Evolutionary conservation across 2,888 invertebrate species (phyloP).

Genomic region (Heliconius charithonia): DNA sequence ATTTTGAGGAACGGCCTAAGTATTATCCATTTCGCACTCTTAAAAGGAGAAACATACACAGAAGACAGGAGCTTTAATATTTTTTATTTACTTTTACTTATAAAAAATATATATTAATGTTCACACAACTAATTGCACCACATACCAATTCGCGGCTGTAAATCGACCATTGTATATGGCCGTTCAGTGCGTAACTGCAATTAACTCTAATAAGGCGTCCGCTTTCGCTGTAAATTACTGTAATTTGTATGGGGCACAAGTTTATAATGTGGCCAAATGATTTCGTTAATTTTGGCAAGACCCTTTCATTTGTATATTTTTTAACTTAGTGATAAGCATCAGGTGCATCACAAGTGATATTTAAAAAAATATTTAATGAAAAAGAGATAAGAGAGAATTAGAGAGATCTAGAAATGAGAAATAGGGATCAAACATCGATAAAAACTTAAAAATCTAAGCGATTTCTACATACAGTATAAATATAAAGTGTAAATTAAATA

Average conservation of each 20-base stretch:
- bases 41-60: too few relatives aligned
- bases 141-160: slow-evolving; percentile 11
- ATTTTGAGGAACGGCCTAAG: too few relatives aligned
- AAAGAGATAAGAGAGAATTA: too few relatives aligned
- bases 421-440: too few relatives aligned
- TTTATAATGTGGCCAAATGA: not conserved
- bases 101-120: not conserved
- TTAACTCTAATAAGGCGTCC: slow-evolving; percentile 58
- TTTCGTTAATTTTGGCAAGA: not conserved
- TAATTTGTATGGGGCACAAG: slow-evolving; percentile 28
- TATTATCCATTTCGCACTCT: too few relatives aligned
- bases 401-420: too few relatives aligned
- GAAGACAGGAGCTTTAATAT: too few relatives aligned
- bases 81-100: not conserved
- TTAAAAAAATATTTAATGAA: not conserved
- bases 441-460: not conserved
- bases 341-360: not conserved
- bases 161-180: slow-evolving; percentile 35
- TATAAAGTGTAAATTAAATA: too few relatives aligned
- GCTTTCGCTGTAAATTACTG: slow-evolving; percentile 66
- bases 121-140: not conserved
- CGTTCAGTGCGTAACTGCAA: slow-evolving; percentile 49
- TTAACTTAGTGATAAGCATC: not conserved
- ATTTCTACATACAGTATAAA: not conserved
- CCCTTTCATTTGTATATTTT: too few relatives aligned